Base-by-base conservation (phyloP, 2,797 vertebrate species). In the Apodemus agrarius region DNA sequence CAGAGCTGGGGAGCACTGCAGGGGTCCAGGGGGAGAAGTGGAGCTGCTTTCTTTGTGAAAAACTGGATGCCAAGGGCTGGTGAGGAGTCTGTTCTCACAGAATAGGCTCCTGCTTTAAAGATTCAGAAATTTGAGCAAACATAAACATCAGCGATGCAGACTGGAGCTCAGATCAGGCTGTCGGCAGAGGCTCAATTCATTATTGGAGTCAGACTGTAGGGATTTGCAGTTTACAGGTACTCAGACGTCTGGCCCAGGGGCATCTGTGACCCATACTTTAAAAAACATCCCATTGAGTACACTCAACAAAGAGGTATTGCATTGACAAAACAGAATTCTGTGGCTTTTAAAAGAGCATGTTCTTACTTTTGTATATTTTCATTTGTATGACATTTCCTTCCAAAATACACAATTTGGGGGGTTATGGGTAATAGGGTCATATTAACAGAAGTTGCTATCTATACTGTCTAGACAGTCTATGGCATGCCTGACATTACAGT, bases 1-100 rank as follows among this genome's bases (percentile, higher is more conserved):
- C 29, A 87, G 93, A 94, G 93, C 19, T n/a, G 78, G 80, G 87
- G 69, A 92, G 37, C 93, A 43, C 93, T 49, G 4, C 72, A 91
- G 74, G 94, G 93, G 34, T 31, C 4, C 34, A 19, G 52, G 75
- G 37, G 43, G 89, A 89, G n/a, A 67, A 84, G 91, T 82, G 82
- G 87, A 93, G 54, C 72, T 65, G 85, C 74, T 80, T 43, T 61
- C 90, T 97, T 63, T 65, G 95, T 57, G n/a, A 52, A 74, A 87
- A 84, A 90, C 65, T 83, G 37, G 24, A 29, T 40, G 86, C 90
- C 54, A 19, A 84, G 79, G 0, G 6, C 89, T 92, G 86, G 80
- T 34, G 0, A 72, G 37, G 69, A 16, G 92, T 82, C 92, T 57
- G 37, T 46, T 40, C 3, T 22, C 26, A 67, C 59, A 86, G 76